Percentiles rank a stretch among this genome's conserved stretches.
Evolutionary conservation across 2,797 vertebrate genomes (phyloP).

Genomic region (Octomys mimax): DNA sequence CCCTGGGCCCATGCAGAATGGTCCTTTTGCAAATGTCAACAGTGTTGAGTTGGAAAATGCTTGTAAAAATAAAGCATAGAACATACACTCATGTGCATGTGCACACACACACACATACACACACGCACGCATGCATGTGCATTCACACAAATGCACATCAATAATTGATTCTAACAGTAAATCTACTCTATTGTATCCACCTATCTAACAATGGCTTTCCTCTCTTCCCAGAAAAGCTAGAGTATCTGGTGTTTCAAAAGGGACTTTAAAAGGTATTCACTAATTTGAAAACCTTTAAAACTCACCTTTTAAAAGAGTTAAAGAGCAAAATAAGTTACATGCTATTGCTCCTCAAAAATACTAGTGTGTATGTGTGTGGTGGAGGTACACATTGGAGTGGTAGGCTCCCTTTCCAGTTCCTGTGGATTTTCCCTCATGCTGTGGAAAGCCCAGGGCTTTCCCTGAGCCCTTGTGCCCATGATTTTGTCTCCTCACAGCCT

Average conservation of each 20-base stretch:
- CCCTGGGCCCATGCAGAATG: background rate
- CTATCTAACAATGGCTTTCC: background rate
- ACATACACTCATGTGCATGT: background rate
- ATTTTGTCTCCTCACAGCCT: background rate
- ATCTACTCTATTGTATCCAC: background rate
- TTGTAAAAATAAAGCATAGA: fast-evolving
- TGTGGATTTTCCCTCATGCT: conserved; percentile 54
- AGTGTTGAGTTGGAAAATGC: background rate
- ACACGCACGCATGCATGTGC: background rate
- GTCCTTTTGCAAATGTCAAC: fast-evolving
- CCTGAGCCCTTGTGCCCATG: background rate
- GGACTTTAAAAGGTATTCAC: background rate
- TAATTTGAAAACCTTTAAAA: conserved; percentile 4
- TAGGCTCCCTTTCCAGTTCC: background rate
- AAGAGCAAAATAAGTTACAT: background rate
- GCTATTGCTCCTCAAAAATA: background rate
- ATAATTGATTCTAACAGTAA: background rate
- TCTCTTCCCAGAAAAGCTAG: background rate
- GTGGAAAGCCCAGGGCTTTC: conserved; percentile 56
- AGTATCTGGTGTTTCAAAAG: background rate
- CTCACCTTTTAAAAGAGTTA: background rate
- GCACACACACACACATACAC: too few relatives aligned
- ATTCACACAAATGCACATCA: too few relatives aligned
- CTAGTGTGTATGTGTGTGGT: background rate
- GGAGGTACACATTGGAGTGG: fast-evolving